phyloP scores from a whole-genome alignment of 2,888 invertebrate genomes.

The Agrotis segetum region DNA sequence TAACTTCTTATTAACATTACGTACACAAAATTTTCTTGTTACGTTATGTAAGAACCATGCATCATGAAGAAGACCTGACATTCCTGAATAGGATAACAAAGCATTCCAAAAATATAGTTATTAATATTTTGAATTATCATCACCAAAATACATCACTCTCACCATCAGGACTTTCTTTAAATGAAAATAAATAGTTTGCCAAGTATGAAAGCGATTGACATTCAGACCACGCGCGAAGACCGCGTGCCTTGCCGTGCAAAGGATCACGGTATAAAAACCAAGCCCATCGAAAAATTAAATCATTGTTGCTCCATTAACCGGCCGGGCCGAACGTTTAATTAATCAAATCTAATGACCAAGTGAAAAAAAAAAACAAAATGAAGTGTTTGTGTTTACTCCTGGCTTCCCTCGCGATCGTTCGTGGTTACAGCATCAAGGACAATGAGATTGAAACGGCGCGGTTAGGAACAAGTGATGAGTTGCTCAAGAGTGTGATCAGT shows the following conservation, averaged over 20 bases:
- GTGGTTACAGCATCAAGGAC: constrained; percentile 89
- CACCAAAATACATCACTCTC: constrained; percentile 82
- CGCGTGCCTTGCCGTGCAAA: constrained; percentile 90
- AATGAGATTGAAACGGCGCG: constrained; percentile 91
- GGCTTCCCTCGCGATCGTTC: constrained; percentile 87
- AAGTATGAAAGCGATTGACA: constrained; percentile 84
- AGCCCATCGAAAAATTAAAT: constrained; percentile 92
- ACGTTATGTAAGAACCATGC: background rate
- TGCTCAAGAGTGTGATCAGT: constrained; percentile 93
- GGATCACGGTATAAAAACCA: constrained; percentile 92
- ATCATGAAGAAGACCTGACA: background rate
- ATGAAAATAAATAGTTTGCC: constrained; percentile 88
- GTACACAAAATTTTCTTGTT: background rate
- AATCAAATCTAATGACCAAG: constrained; percentile 87
- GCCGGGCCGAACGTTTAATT: constrained; percentile 86
- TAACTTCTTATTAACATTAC: background rate
- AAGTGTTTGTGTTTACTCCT: constrained; percentile 90
- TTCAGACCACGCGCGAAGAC: constrained; percentile 78
- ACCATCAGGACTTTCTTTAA: constrained; percentile 88
- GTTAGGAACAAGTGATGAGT: constrained; percentile 92
- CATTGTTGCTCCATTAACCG: constrained; percentile 90
- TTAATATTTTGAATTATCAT: constrained; percentile 63
- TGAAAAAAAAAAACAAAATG: constrained; percentile 79
- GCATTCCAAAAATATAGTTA: constrained; percentile 9
- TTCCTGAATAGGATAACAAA: too few relatives aligned